A percentile compares a stretch with the other conserved stretches of the same genome.
Evolutionary conservation across 2,113 vertebrate genomes (phyloP).

Genomic region (Apteryx owenii): DNA sequence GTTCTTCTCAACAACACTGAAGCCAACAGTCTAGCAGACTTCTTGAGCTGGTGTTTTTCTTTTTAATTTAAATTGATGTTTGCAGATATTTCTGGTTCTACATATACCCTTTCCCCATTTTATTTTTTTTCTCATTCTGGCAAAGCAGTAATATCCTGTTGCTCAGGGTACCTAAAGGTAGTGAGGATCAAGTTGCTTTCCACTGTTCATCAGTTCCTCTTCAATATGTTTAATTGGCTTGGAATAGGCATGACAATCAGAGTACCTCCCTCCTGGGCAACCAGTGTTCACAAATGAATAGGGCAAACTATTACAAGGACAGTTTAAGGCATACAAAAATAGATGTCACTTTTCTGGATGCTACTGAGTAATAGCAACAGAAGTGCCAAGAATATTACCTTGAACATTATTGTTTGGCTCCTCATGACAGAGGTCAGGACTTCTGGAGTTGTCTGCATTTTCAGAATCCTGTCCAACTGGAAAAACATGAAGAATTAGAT

Average conservation of each 20-base stretch:
- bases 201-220: background rate
- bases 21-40: background rate
- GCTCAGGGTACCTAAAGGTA: background rate
- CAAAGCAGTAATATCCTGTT: background rate
- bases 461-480: background rate
- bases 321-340: background rate
- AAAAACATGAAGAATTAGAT: background rate
- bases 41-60: background rate
- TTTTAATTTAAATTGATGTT: background rate
- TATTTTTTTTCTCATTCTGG: background rate
- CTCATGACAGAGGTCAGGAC: rapidly evolving
- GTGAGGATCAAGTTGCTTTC: background rate
- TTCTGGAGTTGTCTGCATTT: background rate
- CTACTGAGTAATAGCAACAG: background rate
- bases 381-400: background rate
- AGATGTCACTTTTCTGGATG: rapidly evolving
- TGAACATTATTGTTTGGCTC: rapidly evolving
- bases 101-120: background rate
- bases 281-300: background rate
- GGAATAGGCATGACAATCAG: background rate
- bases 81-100: background rate
- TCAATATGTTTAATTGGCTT: background rate
- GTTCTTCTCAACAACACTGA: background rate
- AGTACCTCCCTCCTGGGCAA: background rate
- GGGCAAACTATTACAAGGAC: background rate